Conservation (phyloP, 2,797 vertebrate species). For the Pseudochirops cupreus region DNA sequence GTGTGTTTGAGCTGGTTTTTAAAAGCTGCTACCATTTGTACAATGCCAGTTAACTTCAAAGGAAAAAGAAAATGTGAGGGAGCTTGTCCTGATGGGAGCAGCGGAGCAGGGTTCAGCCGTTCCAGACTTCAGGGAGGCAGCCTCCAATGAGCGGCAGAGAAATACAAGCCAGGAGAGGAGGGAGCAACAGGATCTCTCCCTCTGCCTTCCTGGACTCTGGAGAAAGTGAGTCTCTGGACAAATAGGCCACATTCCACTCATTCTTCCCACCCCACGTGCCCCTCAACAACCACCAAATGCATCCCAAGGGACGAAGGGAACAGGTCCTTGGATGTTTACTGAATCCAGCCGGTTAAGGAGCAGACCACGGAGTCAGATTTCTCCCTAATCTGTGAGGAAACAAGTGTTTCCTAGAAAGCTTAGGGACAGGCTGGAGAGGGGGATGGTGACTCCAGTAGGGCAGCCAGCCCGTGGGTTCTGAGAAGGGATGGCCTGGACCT, state of each 20-base stretch:
- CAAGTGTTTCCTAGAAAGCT: not conserved
- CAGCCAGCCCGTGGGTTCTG: not conserved
- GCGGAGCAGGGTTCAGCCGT: not conserved
- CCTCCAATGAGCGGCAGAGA: not conserved
- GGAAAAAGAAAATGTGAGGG: not conserved
- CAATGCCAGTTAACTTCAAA: not conserved
- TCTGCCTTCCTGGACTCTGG: not conserved
- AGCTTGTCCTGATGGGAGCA: not conserved
- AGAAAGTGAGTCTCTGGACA: not conserved
- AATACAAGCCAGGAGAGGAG: not conserved
- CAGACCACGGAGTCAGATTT: not conserved
- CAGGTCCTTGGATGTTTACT: not conserved
- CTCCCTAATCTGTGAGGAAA: not conserved
- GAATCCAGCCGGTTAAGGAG: not conserved
- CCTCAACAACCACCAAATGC: not conserved
- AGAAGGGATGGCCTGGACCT: not conserved
- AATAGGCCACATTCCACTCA: not conserved
- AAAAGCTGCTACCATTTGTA: too few relatives aligned
- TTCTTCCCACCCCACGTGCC: not conserved
- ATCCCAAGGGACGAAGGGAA: not conserved
- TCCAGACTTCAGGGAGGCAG: not conserved
- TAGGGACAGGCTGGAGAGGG: not conserved
- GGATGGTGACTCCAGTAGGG: not conserved
- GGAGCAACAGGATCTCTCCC: not conserved
- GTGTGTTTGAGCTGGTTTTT: too few relatives aligned